These are phyloP conservation scores for Taurulus bubalis DNA, from an alignment of 2,113 vertebrate genomes.

Conservation along the genomic window DNA sequence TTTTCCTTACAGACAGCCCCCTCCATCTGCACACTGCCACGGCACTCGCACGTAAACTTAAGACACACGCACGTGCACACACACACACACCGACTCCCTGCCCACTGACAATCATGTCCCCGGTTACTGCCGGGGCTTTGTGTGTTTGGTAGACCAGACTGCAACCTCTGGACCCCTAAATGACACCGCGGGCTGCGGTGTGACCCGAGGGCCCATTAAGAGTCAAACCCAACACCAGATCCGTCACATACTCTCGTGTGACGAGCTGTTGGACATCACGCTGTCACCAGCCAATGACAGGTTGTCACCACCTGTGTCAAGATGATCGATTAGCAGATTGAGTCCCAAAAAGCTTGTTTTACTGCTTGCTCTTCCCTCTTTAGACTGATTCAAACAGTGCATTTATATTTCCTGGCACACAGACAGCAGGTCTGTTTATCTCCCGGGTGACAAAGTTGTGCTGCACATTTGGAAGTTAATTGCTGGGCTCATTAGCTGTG, in stretches of 20 bases:
- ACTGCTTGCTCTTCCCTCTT: background rate
- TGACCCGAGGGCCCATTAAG: constrained; percentile 65
- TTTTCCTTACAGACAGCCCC: constrained; percentile 54
- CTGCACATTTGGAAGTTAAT: constrained; percentile 66
- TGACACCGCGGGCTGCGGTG: constrained; percentile 44
- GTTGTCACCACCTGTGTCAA: constrained; percentile 67
- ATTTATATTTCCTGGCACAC: constrained; percentile 35
- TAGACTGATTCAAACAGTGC: constrained; percentile 48
- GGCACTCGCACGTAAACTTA: background rate
- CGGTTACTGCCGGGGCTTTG: constrained; percentile 31
- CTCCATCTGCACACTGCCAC: constrained; percentile 35
- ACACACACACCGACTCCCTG: constrained; percentile 35
- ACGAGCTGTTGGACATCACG: constrained; percentile 52
- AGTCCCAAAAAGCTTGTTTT: constrained; percentile 32
- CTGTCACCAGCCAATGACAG: constrained; percentile 54
- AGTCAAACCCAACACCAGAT: constrained; percentile 58
- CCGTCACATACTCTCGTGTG: constrained; percentile 60
- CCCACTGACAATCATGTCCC: constrained; percentile 59
- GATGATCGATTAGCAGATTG: constrained; percentile 68
- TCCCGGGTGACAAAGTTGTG: constrained; percentile 61
- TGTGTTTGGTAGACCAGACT: constrained; percentile 43
- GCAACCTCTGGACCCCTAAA: constrained; percentile 45
- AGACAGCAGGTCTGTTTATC: constrained; percentile 54
- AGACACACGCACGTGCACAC: constrained; percentile 20
- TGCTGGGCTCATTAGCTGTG: constrained; percentile 64